phyloP scores from a whole-genome alignment of 2,888 invertebrate genomes.

The Dendrolimus houi region DNA sequence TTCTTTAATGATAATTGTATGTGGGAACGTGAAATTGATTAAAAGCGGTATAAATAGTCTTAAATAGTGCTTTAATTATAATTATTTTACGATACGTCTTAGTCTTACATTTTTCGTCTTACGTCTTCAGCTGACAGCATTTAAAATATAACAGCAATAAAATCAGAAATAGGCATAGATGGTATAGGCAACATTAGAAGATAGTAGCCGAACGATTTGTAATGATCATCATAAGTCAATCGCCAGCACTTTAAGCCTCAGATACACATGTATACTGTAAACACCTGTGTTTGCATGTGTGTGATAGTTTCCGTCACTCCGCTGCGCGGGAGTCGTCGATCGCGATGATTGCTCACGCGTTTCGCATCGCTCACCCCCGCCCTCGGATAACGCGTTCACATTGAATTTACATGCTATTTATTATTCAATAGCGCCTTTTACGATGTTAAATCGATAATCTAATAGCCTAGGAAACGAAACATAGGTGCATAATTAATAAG shows the following conservation, averaged over 20 bases:
- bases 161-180: too few relatives aligned
- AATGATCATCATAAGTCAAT: neutral
- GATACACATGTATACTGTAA: slow-evolving; percentile 5
- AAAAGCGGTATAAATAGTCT: too few relatives aligned
- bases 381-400: slow-evolving; percentile 60
- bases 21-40: too few relatives aligned
- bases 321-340: slow-evolving; percentile 66
- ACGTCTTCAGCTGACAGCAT: too few relatives aligned
- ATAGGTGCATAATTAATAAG: neutral
- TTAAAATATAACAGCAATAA: too few relatives aligned
- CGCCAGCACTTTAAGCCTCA: neutral
- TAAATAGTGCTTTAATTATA: too few relatives aligned
- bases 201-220: neutral
- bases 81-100: too few relatives aligned
- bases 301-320: slow-evolving; percentile 60
- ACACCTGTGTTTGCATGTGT: slow-evolving; percentile 15
- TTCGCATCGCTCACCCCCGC: slow-evolving; percentile 70
- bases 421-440: slow-evolving; percentile 51
- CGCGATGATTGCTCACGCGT: slow-evolving; percentile 72
- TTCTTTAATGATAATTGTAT: too few relatives aligned
- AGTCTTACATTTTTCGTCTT: too few relatives aligned
- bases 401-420: slow-evolving; percentile 63
- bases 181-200: too few relatives aligned
- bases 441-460: slow-evolving; percentile 56
- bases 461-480: slow-evolving; percentile 11